A percentile compares a stretch with the other conserved stretches of the same genome.
Conservation (phyloP, 2,113 vertebrate genomes). For the Garra rufa region DNA sequence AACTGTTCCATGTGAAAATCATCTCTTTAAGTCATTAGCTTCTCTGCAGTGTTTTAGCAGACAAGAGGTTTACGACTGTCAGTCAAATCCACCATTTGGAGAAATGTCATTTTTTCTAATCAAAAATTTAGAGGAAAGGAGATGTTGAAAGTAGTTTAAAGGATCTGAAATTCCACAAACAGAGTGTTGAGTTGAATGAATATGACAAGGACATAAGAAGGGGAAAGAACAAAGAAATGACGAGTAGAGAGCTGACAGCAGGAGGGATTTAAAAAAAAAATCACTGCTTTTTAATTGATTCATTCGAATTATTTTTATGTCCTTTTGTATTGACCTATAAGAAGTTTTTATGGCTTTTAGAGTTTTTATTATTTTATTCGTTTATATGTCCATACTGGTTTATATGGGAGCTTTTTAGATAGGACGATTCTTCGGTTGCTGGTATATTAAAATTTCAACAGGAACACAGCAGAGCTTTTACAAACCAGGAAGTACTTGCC, state of each 20-base stretch:
- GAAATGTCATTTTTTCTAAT: constrained; percentile 63
- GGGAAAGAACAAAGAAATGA: constrained; percentile 21
- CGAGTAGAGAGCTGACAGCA: not conserved
- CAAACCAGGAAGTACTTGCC: not conserved
- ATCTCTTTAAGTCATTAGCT: constrained; percentile 41
- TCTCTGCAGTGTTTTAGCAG: constrained; percentile 53
- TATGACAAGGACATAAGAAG: constrained; percentile 41
- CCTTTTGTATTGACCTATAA: not conserved
- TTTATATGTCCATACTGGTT: not conserved
- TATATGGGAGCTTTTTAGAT: not conserved
- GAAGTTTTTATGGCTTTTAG: not conserved
- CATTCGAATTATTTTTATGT: not conserved
- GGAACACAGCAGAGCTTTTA: constrained; percentile 19
- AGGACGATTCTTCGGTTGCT: not conserved
- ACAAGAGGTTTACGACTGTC: constrained; percentile 62
- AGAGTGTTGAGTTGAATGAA: constrained; percentile 35
- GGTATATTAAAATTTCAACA: not conserved
- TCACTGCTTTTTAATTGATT: constrained; percentile 1
- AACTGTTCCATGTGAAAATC: not conserved
- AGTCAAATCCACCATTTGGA: constrained; percentile 60
- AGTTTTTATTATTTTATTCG: too few relatives aligned
- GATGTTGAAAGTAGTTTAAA: constrained; percentile 47
- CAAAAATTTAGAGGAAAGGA: constrained; percentile 60
- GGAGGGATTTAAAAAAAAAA: not conserved
- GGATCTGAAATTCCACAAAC: not conserved